phyloP scores from a whole-genome alignment of 2,113 vertebrate genomes.

The Erythrocercus mccallii region DNA sequence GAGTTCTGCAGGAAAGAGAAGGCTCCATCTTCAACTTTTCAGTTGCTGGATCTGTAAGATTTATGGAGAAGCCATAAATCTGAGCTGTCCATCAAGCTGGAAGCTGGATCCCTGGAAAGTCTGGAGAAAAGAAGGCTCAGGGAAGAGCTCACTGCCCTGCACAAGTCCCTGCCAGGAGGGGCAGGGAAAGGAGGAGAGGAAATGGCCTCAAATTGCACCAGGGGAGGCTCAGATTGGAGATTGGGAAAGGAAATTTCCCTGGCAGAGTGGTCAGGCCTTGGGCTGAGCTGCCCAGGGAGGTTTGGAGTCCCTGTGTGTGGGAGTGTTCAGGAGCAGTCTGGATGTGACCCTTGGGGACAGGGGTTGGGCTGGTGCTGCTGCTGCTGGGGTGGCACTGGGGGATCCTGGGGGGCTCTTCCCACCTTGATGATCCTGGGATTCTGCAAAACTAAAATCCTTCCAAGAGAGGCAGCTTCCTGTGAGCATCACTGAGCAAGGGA shows the following conservation, averaged over 20 bases:
- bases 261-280: not conserved
- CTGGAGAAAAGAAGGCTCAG: not conserved
- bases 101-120: not conserved
- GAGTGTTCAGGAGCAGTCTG: not conserved
- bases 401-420: no score
- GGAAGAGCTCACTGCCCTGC: accelerated
- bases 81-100: not conserved
- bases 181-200: not conserved
- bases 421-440: not conserved
- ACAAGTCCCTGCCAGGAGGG: not conserved
- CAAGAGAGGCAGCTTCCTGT: not conserved
- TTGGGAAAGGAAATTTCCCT: not conserved
- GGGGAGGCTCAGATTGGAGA: not conserved
- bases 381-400: not conserved
- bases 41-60: not conserved
- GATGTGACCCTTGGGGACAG: not conserved
- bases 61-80: not conserved
- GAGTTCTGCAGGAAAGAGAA: not conserved
- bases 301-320: not conserved
- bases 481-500: not conserved
- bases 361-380: not conserved
- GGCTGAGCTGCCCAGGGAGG: not conserved
- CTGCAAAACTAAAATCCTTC: not conserved
- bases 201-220: not conserved
- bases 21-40: not conserved